A percentile compares a stretch with the other conserved stretches of the same genome.
phyloP scores from a whole-genome alignment of 2,113 vertebrate species.

The Entelurus aequoreus region DNA sequence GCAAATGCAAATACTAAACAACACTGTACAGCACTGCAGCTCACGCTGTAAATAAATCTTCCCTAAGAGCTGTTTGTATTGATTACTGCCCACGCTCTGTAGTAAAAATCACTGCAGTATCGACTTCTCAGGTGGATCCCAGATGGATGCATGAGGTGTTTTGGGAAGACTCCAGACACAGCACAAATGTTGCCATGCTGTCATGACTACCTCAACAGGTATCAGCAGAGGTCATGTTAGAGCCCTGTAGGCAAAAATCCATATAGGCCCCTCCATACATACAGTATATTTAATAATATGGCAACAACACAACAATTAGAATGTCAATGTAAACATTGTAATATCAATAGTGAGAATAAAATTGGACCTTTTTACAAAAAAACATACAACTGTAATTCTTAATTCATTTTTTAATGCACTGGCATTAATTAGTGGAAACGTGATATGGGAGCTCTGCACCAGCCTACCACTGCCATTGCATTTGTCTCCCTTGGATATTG shows the following conservation, averaged over 20 bases:
- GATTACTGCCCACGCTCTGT: slow-evolving; percentile 20
- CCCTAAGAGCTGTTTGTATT: slow-evolving; percentile 1
- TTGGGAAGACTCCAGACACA: slow-evolving; percentile 1
- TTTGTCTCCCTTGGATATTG: too few relatives aligned
- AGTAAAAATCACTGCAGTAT: slow-evolving; percentile 18
- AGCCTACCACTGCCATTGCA: too few relatives aligned
- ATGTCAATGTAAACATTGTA: too few relatives aligned
- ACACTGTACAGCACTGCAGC: neutral
- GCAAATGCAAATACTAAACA: neutral
- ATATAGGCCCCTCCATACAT: too few relatives aligned
- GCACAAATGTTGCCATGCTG: slow-evolving; percentile 4
- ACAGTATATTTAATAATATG: too few relatives aligned
- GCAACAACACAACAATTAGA: too few relatives aligned
- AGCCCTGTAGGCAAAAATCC: neutral
- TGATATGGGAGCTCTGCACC: too few relatives aligned
- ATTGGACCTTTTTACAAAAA: too few relatives aligned
- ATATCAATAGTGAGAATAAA: too few relatives aligned
- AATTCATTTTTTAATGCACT: too few relatives aligned
- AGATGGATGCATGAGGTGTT: slow-evolving; percentile 18
- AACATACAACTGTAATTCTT: too few relatives aligned
- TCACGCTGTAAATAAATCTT: neutral
- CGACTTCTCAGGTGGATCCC: slow-evolving; percentile 19
- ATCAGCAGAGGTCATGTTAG: neutral
- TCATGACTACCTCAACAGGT: slow-evolving; percentile 1
- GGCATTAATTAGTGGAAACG: too few relatives aligned